Percentiles rank a stretch among this genome's conserved stretches.
These are phyloP conservation scores for Trogon surrucura DNA, from an alignment of 2,113 vertebrate genomes.

Conservation along the genomic window DNA sequence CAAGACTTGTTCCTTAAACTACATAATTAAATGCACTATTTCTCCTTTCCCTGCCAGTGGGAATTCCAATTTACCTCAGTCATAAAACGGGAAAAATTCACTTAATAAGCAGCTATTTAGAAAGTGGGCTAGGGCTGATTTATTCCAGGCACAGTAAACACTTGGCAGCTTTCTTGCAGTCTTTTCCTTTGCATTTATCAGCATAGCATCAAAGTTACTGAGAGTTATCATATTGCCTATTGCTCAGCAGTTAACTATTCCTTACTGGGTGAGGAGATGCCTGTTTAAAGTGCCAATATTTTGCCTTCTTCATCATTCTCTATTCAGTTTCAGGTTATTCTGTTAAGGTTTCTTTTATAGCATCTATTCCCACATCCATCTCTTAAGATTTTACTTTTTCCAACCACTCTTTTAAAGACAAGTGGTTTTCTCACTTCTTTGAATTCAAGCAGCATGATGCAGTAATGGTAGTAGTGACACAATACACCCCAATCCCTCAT, in stretches of 20 bases:
- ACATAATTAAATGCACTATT: conserved; percentile 8
- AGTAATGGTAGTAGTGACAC: not conserved
- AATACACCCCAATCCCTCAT: not conserved
- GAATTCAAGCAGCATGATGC: not conserved
- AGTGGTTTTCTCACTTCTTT: not conserved
- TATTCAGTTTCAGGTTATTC: not conserved
- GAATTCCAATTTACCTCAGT: conserved; percentile 12
- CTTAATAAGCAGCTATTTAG: conserved; percentile 27
- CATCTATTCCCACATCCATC: not conserved
- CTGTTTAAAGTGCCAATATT: not conserved
- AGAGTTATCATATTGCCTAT: not conserved
- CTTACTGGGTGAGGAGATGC: not conserved
- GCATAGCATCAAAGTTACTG: not conserved
- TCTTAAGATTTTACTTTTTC: not conserved
- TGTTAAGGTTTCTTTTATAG: not conserved
- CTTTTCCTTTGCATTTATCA: conserved; percentile 1
- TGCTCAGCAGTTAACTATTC: not conserved
- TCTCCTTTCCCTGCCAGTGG: not conserved
- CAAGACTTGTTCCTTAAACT: not conserved
- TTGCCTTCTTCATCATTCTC: not conserved
- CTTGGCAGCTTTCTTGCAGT: not conserved
- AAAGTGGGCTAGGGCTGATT: not conserved
- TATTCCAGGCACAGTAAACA: conserved; percentile 9
- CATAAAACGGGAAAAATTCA: conserved; percentile 11
- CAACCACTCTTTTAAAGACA: not conserved